Percentiles rank a stretch among this genome's conserved stretches.
phyloP scores from a whole-genome alignment of 1,140 invertebrate species.

The Varroa destructor region DNA sequence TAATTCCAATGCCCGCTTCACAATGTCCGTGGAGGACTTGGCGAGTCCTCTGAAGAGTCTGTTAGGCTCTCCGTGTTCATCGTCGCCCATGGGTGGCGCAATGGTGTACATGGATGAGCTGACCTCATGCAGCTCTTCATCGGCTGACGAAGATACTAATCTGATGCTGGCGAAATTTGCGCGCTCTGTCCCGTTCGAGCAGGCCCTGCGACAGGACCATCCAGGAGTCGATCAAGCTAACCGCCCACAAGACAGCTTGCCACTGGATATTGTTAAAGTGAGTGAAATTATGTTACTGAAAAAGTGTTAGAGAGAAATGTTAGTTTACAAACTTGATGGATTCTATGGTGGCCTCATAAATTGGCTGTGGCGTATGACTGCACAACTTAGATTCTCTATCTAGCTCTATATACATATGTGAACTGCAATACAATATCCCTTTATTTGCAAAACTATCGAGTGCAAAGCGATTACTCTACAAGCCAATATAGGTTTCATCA shows the following conservation, averaged over 20 bases:
- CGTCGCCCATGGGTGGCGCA: not conserved
- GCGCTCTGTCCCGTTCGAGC: not conserved
- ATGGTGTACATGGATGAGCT: constrained; percentile 27
- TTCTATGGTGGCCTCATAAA: too few relatives aligned
- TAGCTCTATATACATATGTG: too few relatives aligned
- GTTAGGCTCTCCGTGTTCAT: constrained; percentile 1
- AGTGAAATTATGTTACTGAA: not conserved
- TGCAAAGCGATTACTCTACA: too few relatives aligned
- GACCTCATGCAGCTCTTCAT: constrained; percentile 23
- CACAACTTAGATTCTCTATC: too few relatives aligned
- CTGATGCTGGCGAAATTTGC: constrained; percentile 17
- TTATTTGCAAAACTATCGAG: too few relatives aligned
- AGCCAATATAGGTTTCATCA: too few relatives aligned
- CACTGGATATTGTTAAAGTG: constrained; percentile 20
- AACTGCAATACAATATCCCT: too few relatives aligned
- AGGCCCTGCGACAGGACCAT: not conserved
- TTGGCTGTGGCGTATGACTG: too few relatives aligned
- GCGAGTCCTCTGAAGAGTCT: constrained; percentile 26
- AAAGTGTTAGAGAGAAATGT: too few relatives aligned
- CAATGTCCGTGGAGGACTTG: constrained; percentile 24
- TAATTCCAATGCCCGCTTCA: not conserved
- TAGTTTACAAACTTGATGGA: too few relatives aligned
- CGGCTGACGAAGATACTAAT: constrained; percentile 13
- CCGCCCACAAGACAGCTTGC: not conserved
- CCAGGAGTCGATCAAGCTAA: too few relatives aligned